Conservation (phyloP, 1,140 invertebrate genomes). For the Dinothrombium tinctorium region DNA sequence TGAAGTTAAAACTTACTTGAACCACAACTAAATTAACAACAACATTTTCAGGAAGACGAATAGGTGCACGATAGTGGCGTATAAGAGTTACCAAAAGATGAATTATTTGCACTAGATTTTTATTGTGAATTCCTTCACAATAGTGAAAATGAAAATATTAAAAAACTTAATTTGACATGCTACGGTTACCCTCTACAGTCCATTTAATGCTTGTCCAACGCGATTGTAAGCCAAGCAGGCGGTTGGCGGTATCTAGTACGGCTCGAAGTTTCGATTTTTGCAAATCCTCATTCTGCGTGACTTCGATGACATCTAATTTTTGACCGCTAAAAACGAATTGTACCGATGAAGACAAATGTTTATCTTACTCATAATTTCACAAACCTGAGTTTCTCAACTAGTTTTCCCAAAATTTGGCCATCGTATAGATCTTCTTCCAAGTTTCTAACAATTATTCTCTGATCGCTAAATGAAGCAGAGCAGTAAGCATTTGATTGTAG, state of each 20-base stretch:
- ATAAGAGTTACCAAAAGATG: conserved; percentile 79
- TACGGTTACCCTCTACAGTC: conserved; percentile 55
- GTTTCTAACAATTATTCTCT: conserved; percentile 90
- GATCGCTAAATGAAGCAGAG: conserved; percentile 32
- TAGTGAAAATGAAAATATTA: conserved; percentile 9
- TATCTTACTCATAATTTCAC: neutral
- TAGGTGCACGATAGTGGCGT: conserved; percentile 75
- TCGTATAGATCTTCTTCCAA: conserved; percentile 95
- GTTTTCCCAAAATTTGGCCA: conserved; percentile 89
- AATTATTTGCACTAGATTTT: conserved; percentile 83
- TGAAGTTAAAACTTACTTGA: conserved; percentile 20
- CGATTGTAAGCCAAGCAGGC: conserved; percentile 31
- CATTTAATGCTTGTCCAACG: conserved; percentile 38
- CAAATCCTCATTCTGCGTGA: conserved; percentile 92
- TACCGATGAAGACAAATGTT: neutral
- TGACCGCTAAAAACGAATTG: conserved; percentile 23
- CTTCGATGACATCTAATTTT: conserved; percentile 87
- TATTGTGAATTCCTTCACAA: conserved; percentile 52
- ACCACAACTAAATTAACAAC: conserved; percentile 69
- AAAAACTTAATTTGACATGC: conserved; percentile 10
- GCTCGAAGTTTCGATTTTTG: conserved; percentile 81
- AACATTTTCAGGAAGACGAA: conserved; percentile 83
- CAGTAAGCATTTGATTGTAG: neutral
- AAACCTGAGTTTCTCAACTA: conserved; percentile 37
- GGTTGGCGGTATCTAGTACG: conserved; percentile 62